Conservation (phyloP, 2,888 invertebrate species). For the Diarsia brunnea region DNA sequence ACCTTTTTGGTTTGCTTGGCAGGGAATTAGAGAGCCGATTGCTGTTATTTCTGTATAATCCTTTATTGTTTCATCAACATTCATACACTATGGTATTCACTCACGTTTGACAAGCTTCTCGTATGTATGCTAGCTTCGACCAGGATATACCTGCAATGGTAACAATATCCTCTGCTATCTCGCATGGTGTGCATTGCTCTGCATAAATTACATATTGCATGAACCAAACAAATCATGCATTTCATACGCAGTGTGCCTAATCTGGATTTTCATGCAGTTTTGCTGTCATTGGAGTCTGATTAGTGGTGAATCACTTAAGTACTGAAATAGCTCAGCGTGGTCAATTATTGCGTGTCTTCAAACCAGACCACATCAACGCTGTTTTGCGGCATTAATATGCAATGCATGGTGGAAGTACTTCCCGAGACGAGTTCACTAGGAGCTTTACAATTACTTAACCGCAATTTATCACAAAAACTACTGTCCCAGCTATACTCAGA, state of each 20-base stretch:
- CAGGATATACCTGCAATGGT: background rate
- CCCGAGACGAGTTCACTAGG: too few relatives aligned
- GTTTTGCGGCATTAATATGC: background rate
- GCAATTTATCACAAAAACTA: background rate
- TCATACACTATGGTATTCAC: background rate
- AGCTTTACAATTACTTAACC: too few relatives aligned
- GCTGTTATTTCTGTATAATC: background rate
- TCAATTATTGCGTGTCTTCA: background rate
- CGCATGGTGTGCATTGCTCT: background rate
- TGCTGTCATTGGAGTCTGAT: background rate
- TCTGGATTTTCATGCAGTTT: background rate
- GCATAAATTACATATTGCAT: background rate
- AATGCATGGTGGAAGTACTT: background rate
- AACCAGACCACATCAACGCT: background rate
- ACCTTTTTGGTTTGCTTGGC: too few relatives aligned
- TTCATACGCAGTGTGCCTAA: background rate
- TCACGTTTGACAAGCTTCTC: background rate
- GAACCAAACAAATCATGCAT: background rate
- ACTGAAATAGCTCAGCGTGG: background rate
- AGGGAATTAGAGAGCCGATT: background rate
- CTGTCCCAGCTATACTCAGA: background rate
- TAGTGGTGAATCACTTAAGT: background rate
- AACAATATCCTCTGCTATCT: background rate
- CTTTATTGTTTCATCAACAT: background rate
- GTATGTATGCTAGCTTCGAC: accelerated